Evolutionary conservation across 2,797 vertebrate genomes (phyloP).

Genomic region (Anableps anableps): DNA sequence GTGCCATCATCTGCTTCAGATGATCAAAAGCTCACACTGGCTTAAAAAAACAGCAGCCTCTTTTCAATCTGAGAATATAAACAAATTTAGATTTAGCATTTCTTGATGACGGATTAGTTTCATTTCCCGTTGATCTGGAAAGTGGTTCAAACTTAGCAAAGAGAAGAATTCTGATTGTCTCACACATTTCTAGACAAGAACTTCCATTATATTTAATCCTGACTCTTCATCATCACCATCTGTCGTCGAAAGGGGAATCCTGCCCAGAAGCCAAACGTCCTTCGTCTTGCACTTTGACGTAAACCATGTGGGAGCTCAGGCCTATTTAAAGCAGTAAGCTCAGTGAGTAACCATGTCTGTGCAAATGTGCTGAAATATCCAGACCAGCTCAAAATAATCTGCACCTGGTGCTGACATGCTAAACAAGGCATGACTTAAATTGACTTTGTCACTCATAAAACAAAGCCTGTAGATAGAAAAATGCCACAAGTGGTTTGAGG

Average conservation of each 20-base stretch:
- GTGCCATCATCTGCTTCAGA: conserved; percentile 28
- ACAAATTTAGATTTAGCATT: neutral
- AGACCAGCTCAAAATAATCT: conserved; percentile 79
- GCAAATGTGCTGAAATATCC: conserved; percentile 83
- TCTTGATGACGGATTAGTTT: neutral
- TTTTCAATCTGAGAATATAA: neutral
- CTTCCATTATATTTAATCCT: conserved; percentile 4
- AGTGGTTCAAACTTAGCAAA: neutral
- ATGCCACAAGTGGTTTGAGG: conserved; percentile 37
- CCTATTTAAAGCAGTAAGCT: conserved; percentile 81
- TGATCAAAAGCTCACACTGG: conserved; percentile 14
- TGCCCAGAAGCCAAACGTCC: conserved; percentile 49
- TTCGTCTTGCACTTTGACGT: conserved; percentile 63
- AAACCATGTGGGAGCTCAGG: conserved; percentile 69
- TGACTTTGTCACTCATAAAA: conserved; percentile 75
- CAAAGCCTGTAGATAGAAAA: conserved; percentile 60
- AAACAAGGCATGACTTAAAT: conserved; percentile 64
- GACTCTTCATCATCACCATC: conserved; percentile 9
- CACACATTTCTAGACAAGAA: neutral
- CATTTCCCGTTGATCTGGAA: neutral
- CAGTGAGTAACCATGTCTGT: conserved; percentile 66
- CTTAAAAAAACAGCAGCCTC: neutral
- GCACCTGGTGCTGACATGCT: conserved; percentile 80
- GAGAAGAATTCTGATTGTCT: neutral
- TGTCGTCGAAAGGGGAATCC: conserved; percentile 26